phyloP scores from a whole-genome alignment of 2,888 invertebrate genomes.

The Dendrolimus pini region DNA sequence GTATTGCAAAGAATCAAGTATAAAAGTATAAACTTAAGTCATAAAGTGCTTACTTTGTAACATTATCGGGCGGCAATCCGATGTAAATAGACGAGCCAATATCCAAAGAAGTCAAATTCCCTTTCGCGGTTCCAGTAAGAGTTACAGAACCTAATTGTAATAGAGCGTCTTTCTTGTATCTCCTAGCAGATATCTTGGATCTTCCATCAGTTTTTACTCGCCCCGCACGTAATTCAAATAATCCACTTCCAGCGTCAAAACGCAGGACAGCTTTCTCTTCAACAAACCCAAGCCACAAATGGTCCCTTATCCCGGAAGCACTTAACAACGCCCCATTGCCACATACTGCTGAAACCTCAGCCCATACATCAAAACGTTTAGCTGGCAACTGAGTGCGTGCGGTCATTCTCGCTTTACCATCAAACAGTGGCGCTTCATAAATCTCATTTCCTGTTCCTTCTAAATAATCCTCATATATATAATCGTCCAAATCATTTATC shows the following conservation, averaged over 20 bases:
- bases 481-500: slow-evolving; percentile 46
- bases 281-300: slow-evolving; percentile 64
- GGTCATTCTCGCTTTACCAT: slow-evolving; percentile 53
- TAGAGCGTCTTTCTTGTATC: slow-evolving; percentile 64
- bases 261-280: slow-evolving; percentile 51
- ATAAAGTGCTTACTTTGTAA: slow-evolving; percentile 46
- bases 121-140: slow-evolving; percentile 51
- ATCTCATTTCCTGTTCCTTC: slow-evolving; percentile 19
- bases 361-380: slow-evolving; percentile 66
- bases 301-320: slow-evolving; percentile 58
- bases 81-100: slow-evolving; percentile 59
- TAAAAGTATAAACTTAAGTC: no score
- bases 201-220: slow-evolving; percentile 51
- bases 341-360: slow-evolving; percentile 62
- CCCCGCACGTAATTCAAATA: slow-evolving; percentile 50
- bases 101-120: slow-evolving; percentile 61
- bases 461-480: slow-evolving; percentile 35
- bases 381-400: slow-evolving; percentile 55
- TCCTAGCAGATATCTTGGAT: slow-evolving; percentile 53
- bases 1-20: no score
- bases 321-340: slow-evolving; percentile 55
- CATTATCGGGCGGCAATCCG: slow-evolving; percentile 58
- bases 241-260: slow-evolving; percentile 63
- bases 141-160: slow-evolving; percentile 49
- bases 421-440: slow-evolving; percentile 59